phyloP scores from a whole-genome alignment of 1,140 invertebrate genomes.

The Drosophila teissieri region DNA sequence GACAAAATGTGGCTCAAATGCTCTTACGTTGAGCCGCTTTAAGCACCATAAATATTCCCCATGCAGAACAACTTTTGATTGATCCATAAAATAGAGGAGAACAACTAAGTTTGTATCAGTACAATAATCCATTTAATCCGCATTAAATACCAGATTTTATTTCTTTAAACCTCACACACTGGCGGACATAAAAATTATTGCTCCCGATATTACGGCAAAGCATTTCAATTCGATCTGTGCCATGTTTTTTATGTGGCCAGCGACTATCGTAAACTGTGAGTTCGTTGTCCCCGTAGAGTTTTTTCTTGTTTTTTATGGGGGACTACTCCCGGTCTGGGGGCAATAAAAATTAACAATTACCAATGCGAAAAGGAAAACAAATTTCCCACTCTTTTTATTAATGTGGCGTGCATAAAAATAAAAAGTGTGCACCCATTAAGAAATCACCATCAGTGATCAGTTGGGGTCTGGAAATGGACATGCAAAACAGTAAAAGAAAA shows the following conservation, averaged over 20 bases:
- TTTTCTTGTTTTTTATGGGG: constrained; percentile 7
- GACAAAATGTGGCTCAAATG: neutral
- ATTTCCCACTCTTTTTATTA: constrained; percentile 49
- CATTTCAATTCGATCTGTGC: constrained; percentile 27
- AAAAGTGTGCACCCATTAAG: constrained; percentile 45
- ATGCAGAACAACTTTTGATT: neutral
- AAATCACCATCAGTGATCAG: constrained; percentile 17
- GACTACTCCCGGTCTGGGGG: constrained; percentile 1
- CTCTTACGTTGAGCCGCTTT: neutral
- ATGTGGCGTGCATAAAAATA: constrained; percentile 58
- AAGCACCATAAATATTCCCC: neutral
- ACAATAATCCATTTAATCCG: neutral
- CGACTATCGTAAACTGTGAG: constrained; percentile 57
- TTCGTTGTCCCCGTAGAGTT: constrained; percentile 40
- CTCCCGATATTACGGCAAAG: constrained; percentile 13
- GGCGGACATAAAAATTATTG: constrained; percentile 23
- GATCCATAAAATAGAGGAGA: neutral
- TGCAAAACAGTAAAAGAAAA: constrained; percentile 40
- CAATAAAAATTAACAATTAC: constrained; percentile 72
- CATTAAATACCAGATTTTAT: constrained; percentile 13
- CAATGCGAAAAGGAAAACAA: constrained; percentile 25
- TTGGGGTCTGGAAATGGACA: neutral
- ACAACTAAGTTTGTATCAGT: neutral
- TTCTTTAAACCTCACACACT: neutral
- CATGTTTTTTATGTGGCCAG: constrained; percentile 23